Base-by-base conservation (phyloP, 2,888 invertebrate genomes). In the Anagyrus pseudococci region DNA sequence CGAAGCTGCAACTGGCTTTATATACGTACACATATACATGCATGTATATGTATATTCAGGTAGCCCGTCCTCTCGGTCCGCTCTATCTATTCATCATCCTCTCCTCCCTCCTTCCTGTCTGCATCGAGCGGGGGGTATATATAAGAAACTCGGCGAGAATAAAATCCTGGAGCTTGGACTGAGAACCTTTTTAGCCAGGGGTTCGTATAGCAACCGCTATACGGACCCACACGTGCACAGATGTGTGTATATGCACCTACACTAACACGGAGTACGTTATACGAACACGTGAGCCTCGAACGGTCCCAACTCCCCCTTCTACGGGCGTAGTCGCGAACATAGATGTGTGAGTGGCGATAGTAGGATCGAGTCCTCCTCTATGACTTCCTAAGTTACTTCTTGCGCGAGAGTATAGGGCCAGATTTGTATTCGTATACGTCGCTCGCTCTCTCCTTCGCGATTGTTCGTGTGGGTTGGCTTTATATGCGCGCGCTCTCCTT, bases 251-350 rank as follows among this genome's bases (percentile, higher is more conserved):
- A n/a, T n/a, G n/a, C n/a, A n/a, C n/a, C n/a, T n/a, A n/a, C n/a
- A n/a, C n/a, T n/a, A n/a, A n/a, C n/a, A n/a, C n/a, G 73, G 73
- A 76, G 75, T 78, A 79, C 79, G 78, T 79, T 78, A n/a, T n/a
- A 79, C 75, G 77, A 80, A 80, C 80, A 80, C 80, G 80, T 79
- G 79, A 47, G 57, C 75, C 77, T 77, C 75, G 75, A 78, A 77
- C 77, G 77, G 77, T 76, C 77, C 67, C 70, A 64, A 64, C 66
- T 44, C 60, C 44, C 23, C 48, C 25, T 33, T 47, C 58, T 54
- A 62, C 33, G 23, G 8, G 22, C 46, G 8, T 23, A 22, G 19
- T 20, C 46, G 23, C 22, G 22, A 19, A 23, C 20, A n/a, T n/a
- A n/a, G n/a, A n/a, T n/a, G n/a, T n/a, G n/a, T n/a, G n/a, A n/a